Conservation (phyloP, 2,113 vertebrate species). For the Cygnus buccinator region DNA sequence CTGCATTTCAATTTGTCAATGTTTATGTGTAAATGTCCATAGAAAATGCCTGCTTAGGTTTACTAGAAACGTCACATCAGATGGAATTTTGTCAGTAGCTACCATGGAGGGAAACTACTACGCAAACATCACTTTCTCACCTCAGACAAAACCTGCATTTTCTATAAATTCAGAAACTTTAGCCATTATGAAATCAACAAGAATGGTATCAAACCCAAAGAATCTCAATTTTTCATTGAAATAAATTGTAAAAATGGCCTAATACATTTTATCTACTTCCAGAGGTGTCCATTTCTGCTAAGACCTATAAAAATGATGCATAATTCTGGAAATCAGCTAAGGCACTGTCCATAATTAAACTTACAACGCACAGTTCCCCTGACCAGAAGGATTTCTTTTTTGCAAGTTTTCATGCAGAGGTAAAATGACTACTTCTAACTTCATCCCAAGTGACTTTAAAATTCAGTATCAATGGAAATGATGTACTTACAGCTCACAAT, state of each 20-base stretch:
- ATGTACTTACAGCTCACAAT: fast-evolving
- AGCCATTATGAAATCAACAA: fast-evolving
- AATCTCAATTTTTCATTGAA: neutral
- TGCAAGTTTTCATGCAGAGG: neutral
- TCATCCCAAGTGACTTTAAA: neutral
- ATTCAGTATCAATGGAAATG: fast-evolving
- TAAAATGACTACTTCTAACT: neutral
- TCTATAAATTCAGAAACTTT: fast-evolving
- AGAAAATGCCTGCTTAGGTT: fast-evolving
- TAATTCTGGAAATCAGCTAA: fast-evolving
- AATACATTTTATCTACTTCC: fast-evolving
- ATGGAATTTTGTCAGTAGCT: fast-evolving
- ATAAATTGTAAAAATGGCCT: fast-evolving
- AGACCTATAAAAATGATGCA: fast-evolving
- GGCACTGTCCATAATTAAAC: neutral
- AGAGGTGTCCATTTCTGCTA: fast-evolving
- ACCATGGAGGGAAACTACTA: fast-evolving
- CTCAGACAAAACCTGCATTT: fast-evolving
- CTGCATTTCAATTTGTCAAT: neutral
- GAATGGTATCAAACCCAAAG: neutral
- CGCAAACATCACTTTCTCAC: fast-evolving
- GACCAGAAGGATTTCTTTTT: neutral
- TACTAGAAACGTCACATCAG: fast-evolving
- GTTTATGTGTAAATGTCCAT: fast-evolving
- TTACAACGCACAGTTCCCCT: fast-evolving